Base-by-base conservation (phyloP, 1,140 invertebrate genomes). In the Drosophila ananassae region DNA sequence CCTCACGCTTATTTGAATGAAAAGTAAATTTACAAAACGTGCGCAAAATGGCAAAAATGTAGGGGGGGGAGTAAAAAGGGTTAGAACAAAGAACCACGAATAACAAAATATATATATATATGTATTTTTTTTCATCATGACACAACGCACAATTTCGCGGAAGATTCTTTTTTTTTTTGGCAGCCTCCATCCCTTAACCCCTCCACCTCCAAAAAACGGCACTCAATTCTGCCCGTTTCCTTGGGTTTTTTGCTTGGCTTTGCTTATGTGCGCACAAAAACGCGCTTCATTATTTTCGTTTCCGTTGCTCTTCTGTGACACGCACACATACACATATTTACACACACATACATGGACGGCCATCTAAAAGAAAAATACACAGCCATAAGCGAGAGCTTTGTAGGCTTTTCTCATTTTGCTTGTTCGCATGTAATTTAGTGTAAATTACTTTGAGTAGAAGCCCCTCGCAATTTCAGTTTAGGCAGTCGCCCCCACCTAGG, bases 391-490 rank as follows among this genome's bases (percentile, higher is more conserved):
- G 30, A 64, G 46, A 67, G 46, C 67, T 76, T 80, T 77, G 78
- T 69, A 77, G 56, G 57, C 57, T 55, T 72, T 77, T 64, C 75
- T 69, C 67, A 69, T 69, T 69, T 68, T 41, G 56, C 78, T 81
- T 81, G 78, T 81, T 76, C 73, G 78, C 79, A 81, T 77, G 79
- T 82, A 82, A 82, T 82, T 82, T 82, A 82, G 74, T 82, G 79
- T 82, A 82, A 82, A 82, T 82, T 82, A 82, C 79, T 82, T 82
- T 82, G 74, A 79, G 64, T 69, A 69, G 61, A 81, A 82, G 55
- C 73, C 78, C 56, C 58, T 52, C 54, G 39, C 77, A 77, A 67
- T 77, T 68, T 73, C 53, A 72, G 58, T 72, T 66, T 73, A 66
- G 61, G 72, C 61, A 66, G 12, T n/a, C 59, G 50, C 68, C 69